Evolutionary conservation across 53 echinoderm and acorn worm species (phyloP), one percentile per base, ranked within the genome.

Genomic region (Zoroaster sp.): DNA sequence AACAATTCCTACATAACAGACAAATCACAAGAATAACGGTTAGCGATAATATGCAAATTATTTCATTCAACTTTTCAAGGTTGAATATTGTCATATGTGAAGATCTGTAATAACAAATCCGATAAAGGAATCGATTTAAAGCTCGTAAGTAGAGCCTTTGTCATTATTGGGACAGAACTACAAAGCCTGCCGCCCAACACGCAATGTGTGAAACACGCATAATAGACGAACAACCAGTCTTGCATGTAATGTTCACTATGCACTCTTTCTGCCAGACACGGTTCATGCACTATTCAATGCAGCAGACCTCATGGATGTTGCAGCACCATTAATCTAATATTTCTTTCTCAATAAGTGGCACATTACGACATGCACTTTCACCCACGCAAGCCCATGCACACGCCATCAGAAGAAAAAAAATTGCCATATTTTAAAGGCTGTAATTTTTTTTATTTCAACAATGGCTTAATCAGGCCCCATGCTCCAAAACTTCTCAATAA

Each of bases 211-310:
- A 28, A 25, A 20, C 41, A 18, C 13, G 82, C 68, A 82, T 82
- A 69, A 82, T 82, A 23, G 67, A 66, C 15, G 13, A 12, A 0
- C 20, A 13, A 66, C 42, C 39, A 32, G n/a, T 80, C 66, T 66
- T 66, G 80, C 80, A 80, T 63, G 67, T 44, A 79, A 37, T 65
- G 69, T 82, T 40, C 10, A 13, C 46, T 14, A 13, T 3, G 28
- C 30, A 37, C 40, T 54, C 63, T 36, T 31, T 11, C 79, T n/a
- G 43, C 82, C 28, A 66, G 35, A 34, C n/a, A n/a, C 82, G 47
- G 82, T 82, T 68, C 82, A 68, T 82, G 82, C 82, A 82, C 82
- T 68, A 82, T 68, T 54, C 18, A 18, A 18, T 31, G 40, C 82
- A 43, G 66, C 68, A 82, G n/a, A n/a, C n/a, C 82, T 67, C 39